These are phyloP conservation scores for Emydocephalus ijimae DNA, from an alignment of 2,113 vertebrate genomes.

Conservation along the genomic window DNA sequence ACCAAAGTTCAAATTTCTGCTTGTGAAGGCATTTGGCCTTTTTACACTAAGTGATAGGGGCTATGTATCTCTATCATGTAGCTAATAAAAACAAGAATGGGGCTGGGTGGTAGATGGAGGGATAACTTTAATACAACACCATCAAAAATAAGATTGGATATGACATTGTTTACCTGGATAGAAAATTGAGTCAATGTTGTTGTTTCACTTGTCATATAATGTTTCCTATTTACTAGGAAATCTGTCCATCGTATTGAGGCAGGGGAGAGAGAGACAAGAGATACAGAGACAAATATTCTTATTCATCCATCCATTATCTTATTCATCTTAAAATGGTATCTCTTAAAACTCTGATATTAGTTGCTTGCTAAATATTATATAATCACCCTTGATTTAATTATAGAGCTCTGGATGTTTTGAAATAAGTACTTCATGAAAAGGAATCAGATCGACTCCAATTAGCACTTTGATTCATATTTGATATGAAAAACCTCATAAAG, in stretches of 20 bases:
- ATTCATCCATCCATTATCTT: neutral
- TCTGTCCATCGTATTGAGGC: neutral
- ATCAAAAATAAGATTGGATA: neutral
- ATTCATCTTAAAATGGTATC: neutral
- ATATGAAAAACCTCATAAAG: neutral
- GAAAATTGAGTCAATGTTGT: neutral
- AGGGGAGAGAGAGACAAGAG: neutral
- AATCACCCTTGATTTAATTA: neutral
- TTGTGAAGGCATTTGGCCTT: constrained; percentile 15
- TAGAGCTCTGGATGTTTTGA: neutral
- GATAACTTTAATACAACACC: neutral
- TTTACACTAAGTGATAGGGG: constrained; percentile 48
- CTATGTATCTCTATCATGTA: neutral
- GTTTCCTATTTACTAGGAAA: neutral
- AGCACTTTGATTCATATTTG: neutral
- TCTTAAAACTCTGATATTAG: neutral
- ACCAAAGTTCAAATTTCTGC: constrained; percentile 36
- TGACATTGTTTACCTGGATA: neutral
- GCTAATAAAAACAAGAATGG: neutral
- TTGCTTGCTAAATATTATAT: neutral
- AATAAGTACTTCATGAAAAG: neutral
- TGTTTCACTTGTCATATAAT: neutral
- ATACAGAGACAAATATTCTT: neutral
- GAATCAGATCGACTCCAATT: neutral
- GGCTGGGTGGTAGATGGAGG: too few species aligned